Conservation (phyloP, 2,797 vertebrate genomes). For the Pitangus sulphuratus region DNA sequence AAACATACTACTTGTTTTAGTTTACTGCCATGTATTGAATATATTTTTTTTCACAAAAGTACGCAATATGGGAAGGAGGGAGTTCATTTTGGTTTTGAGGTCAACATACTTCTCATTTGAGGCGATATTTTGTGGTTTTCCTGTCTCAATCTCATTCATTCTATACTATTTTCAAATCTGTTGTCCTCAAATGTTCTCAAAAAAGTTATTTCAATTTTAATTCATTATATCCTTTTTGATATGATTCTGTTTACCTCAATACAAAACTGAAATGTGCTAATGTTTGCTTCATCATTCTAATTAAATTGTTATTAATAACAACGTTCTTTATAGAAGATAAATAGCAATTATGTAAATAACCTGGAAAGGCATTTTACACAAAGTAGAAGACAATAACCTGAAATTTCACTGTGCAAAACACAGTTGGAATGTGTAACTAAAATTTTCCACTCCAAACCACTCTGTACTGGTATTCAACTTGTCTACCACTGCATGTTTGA, state of each 20-base stretch:
- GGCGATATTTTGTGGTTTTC: background rate
- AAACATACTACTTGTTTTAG: background rate
- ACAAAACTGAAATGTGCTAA: constrained; percentile 13
- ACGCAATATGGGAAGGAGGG: background rate
- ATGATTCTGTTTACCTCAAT: background rate
- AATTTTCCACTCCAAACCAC: background rate
- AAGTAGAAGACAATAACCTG: background rate
- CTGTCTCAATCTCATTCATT: background rate
- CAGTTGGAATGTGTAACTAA: background rate
- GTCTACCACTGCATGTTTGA: background rate
- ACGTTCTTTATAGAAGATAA: background rate
- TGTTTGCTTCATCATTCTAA: constrained; percentile 11
- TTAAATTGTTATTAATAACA: background rate
- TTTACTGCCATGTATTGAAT: background rate
- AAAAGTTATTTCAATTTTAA: background rate
- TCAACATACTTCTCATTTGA: background rate
- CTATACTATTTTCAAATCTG: background rate
- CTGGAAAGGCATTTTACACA: background rate
- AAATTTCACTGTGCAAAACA: background rate
- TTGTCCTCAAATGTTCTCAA: background rate
- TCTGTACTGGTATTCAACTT: background rate
- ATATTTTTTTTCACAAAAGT: background rate
- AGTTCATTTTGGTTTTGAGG: background rate
- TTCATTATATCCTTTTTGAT: background rate
- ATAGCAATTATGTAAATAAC: background rate